Evolutionary conservation across 2,888 invertebrate genomes (phyloP), one percentile per base, ranked within the genome.

Genomic region (Eurytoma californica): DNA sequence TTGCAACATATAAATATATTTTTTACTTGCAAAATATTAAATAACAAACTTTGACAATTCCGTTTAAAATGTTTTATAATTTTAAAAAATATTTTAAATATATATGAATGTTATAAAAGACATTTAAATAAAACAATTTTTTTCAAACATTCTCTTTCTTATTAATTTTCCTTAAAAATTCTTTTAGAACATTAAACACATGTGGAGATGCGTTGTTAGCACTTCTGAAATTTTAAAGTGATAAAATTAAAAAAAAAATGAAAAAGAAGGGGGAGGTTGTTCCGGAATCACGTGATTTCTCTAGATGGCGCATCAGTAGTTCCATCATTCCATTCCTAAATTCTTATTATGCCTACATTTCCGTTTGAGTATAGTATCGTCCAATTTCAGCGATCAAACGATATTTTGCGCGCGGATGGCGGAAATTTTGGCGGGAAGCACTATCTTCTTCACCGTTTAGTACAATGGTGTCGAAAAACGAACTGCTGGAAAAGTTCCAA

Each of bases 351-450:
- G 2, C 24, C 39, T 30, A 47, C 18, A 18, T 18, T 39, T 39
- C 39, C 39, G 39, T 39, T 30, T 30, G 47, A 39, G n/a, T n/a
- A 39, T 16, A 39, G 4, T n/a, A n/a, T n/a, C n/a, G n/a, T n/a
- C n/a, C n/a, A n/a, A n/a, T n/a, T 24, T n/a, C 24, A 14, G 28
- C 12, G 3, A 28, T 28, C 28, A 58, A 73, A 30, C 30, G 30
- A 30, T 30, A 30, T 39, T 39, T 39, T 39, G 39, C 57, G 69
- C 69, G 58, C 39, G 53, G 2, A 69, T 60, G 53, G 58, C 55
- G 24, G 69, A 73, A 83, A 80, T 84, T 86, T 87, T 87, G 87
- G 88, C 88, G 88, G 86, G 85, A 88, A 88, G 77, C 49, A 7
- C 2, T 47, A 18, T 20, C 39, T 18, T 24, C 7, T 76, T 24